phyloP scores from a whole-genome alignment of 2,797 vertebrate species.

The Falco rusticolus region DNA sequence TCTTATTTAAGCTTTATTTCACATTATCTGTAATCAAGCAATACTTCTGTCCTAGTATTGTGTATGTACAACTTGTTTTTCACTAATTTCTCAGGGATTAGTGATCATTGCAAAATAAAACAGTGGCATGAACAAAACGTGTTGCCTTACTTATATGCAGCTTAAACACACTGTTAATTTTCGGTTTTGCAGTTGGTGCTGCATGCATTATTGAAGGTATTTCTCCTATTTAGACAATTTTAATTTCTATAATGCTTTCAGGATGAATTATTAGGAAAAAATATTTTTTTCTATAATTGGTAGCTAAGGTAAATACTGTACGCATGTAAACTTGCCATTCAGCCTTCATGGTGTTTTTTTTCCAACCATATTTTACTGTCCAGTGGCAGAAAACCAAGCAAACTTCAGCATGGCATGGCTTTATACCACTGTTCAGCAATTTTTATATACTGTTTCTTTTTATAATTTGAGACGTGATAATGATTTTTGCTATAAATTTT shows the following conservation, averaged over 20 bases:
- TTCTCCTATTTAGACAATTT: background rate
- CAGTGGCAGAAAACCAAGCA: slow-evolving; percentile 50
- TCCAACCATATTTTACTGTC: slow-evolving; percentile 17
- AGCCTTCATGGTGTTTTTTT: background rate
- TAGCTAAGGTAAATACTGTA: background rate
- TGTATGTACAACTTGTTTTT: background rate
- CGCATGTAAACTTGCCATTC: background rate
- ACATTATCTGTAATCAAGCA: background rate
- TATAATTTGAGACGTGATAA: slow-evolving; percentile 79
- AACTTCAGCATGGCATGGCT: slow-evolving; percentile 5
- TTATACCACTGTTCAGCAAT: slow-evolving; percentile 73
- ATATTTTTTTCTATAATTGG: background rate
- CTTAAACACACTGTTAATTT: background rate
- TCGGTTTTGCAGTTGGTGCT: background rate
- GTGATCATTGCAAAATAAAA: background rate
- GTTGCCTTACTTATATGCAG: background rate
- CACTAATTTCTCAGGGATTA: background rate
- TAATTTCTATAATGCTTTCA: background rate
- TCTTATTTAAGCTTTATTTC: background rate
- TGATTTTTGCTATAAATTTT: slow-evolving; percentile 80
- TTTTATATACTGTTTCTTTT: slow-evolving; percentile 81
- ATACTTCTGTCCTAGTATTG: background rate
- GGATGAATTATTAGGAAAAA: background rate
- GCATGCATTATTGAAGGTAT: background rate
- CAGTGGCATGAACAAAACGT: background rate